phyloP scores from a whole-genome alignment of 2,888 invertebrate genomes.

The Tyria jacobaeae region DNA sequence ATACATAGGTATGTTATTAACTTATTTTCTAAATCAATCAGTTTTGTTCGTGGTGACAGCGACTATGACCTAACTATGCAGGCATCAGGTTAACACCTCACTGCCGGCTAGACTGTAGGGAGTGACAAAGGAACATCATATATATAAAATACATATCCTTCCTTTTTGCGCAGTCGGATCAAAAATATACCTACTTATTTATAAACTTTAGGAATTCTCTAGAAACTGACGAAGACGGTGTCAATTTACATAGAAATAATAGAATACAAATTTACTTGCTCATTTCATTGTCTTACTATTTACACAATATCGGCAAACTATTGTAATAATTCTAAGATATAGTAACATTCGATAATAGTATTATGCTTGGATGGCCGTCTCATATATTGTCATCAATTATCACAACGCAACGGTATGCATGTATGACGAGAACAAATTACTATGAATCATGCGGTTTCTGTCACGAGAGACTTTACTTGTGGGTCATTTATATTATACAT shows the following conservation, averaged over 20 bases:
- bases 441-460: not conserved
- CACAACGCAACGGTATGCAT: not conserved
- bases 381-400: not conserved
- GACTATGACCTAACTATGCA: too few species aligned
- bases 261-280: not conserved
- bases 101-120: too few species aligned
- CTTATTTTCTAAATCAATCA: too few species aligned
- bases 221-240: not conserved
- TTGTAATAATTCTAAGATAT: not conserved
- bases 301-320: not conserved
- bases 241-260: not conserved
- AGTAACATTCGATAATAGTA: not conserved
- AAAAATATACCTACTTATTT: too few species aligned
- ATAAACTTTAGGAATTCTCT: too few species aligned
- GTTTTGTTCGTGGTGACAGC: too few species aligned
- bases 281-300: not conserved
- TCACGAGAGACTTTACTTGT: not conserved
- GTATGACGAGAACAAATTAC: not conserved
- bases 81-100: too few species aligned
- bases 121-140: too few species aligned
- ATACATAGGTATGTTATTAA: too few species aligned
- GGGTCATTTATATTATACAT: not conserved
- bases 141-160: too few species aligned
- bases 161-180: too few species aligned
- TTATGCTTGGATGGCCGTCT: not conserved